These are phyloP conservation scores for Eciton burchellii DNA, from an alignment of 1,140 invertebrate species.

Conservation along the genomic window DNA sequence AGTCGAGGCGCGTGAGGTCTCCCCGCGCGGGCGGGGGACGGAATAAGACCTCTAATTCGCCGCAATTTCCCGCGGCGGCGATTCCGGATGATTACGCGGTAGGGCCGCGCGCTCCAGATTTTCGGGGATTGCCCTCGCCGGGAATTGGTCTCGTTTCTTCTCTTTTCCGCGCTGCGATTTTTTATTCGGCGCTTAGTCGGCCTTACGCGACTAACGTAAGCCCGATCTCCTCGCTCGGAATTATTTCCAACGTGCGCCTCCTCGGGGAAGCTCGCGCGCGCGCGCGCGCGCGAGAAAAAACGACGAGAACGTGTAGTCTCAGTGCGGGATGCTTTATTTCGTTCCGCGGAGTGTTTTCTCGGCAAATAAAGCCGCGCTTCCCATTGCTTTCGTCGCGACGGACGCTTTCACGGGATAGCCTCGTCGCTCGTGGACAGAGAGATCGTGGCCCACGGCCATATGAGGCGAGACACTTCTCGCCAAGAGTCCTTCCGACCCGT, in stretches of 20 bases:
- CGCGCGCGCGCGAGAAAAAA: neutral
- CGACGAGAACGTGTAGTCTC: conserved; percentile 11
- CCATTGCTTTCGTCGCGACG: conserved; percentile 18
- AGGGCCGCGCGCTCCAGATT: conserved; percentile 18
- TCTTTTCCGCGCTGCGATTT: conserved; percentile 14
- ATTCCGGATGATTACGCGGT: conserved; percentile 49
- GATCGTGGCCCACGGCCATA: conserved; percentile 42
- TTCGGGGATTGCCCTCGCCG: conserved; percentile 36
- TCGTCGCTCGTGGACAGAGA: conserved; percentile 7
- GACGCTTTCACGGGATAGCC: conserved; percentile 16
- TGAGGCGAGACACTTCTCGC: conserved; percentile 32
- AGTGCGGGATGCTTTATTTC: conserved; percentile 41
- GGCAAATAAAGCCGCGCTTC: conserved; percentile 54
- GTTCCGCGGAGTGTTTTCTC: conserved; percentile 58
- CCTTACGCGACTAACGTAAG: conserved; percentile 7
- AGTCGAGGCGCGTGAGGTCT: conserved; percentile 34
- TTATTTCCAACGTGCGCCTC: neutral
- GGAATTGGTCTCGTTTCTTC: conserved; percentile 25
- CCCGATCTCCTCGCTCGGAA: conserved; percentile 20
- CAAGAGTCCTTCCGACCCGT: conserved; percentile 10
- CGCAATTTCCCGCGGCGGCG: conserved; percentile 55
- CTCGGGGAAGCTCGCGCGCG: neutral
- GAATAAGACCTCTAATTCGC: conserved; percentile 52
- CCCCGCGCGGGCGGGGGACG: neutral
- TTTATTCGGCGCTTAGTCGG: conserved; percentile 34